phyloP scores from a whole-genome alignment of 2,888 invertebrate species.

The Rotaria socialis region DNA sequence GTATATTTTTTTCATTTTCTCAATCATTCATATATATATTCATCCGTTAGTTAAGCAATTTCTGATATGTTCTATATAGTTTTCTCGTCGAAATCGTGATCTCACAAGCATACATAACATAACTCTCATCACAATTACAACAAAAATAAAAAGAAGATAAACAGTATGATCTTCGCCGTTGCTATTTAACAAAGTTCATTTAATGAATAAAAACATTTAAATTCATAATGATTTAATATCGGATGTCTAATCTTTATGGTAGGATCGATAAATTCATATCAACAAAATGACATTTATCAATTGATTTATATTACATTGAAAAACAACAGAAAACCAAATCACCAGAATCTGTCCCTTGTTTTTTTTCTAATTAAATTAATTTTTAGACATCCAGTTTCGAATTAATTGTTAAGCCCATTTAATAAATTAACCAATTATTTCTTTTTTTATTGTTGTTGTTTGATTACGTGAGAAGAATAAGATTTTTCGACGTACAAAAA shows the following conservation, averaged over 20 bases:
- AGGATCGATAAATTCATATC: background rate
- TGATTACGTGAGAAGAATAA: background rate
- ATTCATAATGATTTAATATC: too few relatives aligned
- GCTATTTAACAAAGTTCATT: background rate
- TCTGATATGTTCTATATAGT: too few relatives aligned
- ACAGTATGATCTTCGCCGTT: background rate
- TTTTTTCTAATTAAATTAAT: background rate
- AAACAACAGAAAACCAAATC: background rate
- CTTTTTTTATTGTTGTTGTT: background rate
- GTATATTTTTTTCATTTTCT: background rate
- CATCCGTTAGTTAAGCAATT: too few relatives aligned
- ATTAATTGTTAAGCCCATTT: too few relatives aligned
- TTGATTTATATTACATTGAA: background rate
- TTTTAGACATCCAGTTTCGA: background rate
- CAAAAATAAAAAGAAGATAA: background rate
- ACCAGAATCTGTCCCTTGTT: background rate
- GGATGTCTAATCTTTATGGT: too few relatives aligned
- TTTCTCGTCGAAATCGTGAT: background rate
- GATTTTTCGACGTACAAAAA: background rate
- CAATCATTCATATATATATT: background rate
- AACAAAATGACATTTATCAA: background rate
- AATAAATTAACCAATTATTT: background rate
- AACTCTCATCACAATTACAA: background rate
- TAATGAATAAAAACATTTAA: background rate
- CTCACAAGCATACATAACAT: background rate